phyloP scores from a whole-genome alignment of 2,888 invertebrate species.

The Macrosiphum euphorbiae region DNA sequence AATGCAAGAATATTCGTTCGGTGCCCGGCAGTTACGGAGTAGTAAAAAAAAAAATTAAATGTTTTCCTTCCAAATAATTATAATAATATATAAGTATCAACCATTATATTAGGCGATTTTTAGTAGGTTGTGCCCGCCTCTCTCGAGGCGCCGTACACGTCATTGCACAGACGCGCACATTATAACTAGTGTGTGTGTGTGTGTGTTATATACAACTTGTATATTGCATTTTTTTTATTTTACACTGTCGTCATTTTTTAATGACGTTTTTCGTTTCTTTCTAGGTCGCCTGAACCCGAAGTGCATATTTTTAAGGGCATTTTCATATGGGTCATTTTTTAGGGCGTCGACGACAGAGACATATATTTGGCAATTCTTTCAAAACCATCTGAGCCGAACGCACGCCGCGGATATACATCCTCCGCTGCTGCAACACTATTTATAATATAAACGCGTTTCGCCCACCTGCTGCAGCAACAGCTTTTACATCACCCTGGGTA shows the following conservation, averaged over 20 bases:
- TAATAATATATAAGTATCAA: neutral
- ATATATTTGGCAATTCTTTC: neutral
- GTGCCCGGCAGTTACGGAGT: neutral
- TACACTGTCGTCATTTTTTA: neutral
- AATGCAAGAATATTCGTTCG: neutral
- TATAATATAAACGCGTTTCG: neutral
- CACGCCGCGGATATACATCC: neutral
- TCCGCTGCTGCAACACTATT: neutral
- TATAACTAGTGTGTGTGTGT: neutral
- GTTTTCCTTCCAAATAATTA: neutral
- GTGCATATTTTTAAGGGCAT: neutral
- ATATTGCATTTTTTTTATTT: neutral
- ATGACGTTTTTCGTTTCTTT: neutral
- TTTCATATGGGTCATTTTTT: neutral
- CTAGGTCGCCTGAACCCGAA: neutral
- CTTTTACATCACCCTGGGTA: neutral
- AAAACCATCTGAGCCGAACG: neutral
- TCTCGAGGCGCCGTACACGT: neutral
- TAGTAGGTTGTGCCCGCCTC: constrained; percentile 25
- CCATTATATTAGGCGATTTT: neutral
- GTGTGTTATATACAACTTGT: neutral
- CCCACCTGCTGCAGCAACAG: neutral
- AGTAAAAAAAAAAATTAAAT: neutral
- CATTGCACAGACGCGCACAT: neutral
- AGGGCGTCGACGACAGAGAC: neutral